phyloP scores from a whole-genome alignment of 30 jellyfish, hydroid and myxozoan species.

The Aurelia sp. region DNA sequence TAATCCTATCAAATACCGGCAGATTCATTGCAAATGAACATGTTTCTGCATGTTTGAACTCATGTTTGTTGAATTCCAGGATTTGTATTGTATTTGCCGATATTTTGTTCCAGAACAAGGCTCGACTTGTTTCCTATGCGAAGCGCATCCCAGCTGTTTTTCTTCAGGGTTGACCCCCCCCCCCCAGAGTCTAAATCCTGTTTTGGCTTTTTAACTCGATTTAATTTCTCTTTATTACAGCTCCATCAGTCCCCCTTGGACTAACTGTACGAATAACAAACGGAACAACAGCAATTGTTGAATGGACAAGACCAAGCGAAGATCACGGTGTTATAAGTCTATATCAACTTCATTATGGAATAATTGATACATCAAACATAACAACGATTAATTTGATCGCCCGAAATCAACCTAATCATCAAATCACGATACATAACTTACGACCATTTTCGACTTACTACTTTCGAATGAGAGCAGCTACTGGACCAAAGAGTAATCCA shows the following conservation, averaged over 20 bases:
- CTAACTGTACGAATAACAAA: background rate
- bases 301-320: slow-evolving; percentile 31
- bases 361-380: background rate
- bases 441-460: slow-evolving; percentile 36
- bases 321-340: slow-evolving; percentile 28
- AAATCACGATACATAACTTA: background rate
- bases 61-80: too few relatives aligned
- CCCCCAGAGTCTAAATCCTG: too few relatives aligned
- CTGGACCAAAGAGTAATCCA: background rate
- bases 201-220: too few relatives aligned
- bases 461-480: slow-evolving; percentile 53
- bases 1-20: too few relatives aligned
- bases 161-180: too few relatives aligned
- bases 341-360: slow-evolving; percentile 36
- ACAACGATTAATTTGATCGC: background rate
- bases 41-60: too few relatives aligned
- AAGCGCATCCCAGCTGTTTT: too few relatives aligned
- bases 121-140: too few relatives aligned
- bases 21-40: too few relatives aligned
- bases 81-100: too few relatives aligned
- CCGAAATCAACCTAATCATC: background rate
- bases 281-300: slow-evolving; percentile 16
- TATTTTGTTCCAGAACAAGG: too few relatives aligned
- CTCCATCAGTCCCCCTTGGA: slow-evolving; percentile 54
- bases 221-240: background rate